Evolutionary conservation across 2,888 invertebrate species (phyloP), one percentile per base, ranked within the genome.

Genomic region (Ischnus inquisitorius): DNA sequence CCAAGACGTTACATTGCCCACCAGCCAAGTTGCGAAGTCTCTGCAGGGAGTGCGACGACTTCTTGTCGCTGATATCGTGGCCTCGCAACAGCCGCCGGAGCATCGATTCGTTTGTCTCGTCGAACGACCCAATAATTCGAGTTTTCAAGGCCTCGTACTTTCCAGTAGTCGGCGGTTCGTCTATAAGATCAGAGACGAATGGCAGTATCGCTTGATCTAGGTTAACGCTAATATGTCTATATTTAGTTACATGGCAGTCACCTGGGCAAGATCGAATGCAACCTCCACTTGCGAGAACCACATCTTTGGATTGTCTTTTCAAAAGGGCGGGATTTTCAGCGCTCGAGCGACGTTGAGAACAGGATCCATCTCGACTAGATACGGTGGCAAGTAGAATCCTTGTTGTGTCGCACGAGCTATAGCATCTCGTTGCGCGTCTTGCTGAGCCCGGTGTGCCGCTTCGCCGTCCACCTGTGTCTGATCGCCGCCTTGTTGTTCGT

Each of bases 231-330:
- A 86, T 65, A 14, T 81, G 22, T 16, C 83, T 76, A 57, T 74
- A 87, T 48, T 85, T 84, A 1, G 78, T 75, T 14, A 12, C 6
- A 25, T 87, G 85, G 3, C 65, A 1, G 74, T 72, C 25, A 86
- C 74, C 16, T 65, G 48, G 2, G 76, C 57, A 1, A 65, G 78
- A 0, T 28, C 19, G 76, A 88, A 88, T 0, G 82, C 81, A 0
- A 87, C 78, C 64, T 88, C 88, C 3, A 83, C 76, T 43, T 86
- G 85, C 1, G 41, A 34, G 16, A 88, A 86, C 86, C 87, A 88
- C 1, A 88, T 34, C 0, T 43, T 46, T 0, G 83, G 79, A 8
- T 86, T 82, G 2, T 84, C 69, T 12, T 80, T 82, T 86, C 85
- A 87, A 39, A 87, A 87, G 0, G 82, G 84, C 10, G 87, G 84